These are phyloP conservation scores for Anadara kagoshimensis DNA, from an alignment of 1,140 invertebrate species.

Conservation along the genomic window DNA sequence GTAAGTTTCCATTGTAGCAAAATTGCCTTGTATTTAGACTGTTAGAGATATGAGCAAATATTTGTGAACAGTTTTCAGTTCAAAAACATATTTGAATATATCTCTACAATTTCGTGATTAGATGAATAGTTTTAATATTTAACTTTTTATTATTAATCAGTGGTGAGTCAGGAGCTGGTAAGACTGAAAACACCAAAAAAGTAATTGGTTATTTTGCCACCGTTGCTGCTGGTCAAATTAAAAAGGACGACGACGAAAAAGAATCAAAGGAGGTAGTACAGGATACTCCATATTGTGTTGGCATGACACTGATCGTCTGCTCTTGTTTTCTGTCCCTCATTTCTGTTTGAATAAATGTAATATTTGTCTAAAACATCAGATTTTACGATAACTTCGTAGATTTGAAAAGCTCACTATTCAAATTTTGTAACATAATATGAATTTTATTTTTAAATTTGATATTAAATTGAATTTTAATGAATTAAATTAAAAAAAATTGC, in stretches of 20 bases:
- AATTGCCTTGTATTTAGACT: too few relatives aligned
- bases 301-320: neutral
- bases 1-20: constrained; percentile 7
- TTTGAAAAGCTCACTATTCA: neutral
- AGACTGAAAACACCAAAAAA: constrained; percentile 99
- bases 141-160: constrained; percentile 81
- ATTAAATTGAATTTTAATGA: neutral
- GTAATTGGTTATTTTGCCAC: constrained; percentile 99
- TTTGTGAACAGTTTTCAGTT: too few relatives aligned
- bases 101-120: too few relatives aligned
- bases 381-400: neutral
- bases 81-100: too few relatives aligned
- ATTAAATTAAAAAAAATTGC: too few relatives aligned
- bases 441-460: neutral
- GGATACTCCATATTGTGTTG: constrained; percentile 3
- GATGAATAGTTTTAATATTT: too few relatives aligned
- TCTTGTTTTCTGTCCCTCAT: neutral
- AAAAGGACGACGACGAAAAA: constrained; percentile 45
- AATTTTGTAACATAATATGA: neutral
- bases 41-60: too few relatives aligned
- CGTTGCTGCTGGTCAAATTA: constrained; percentile 84
- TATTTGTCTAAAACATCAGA: neutral
- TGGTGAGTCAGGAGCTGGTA: constrained; percentile 98
- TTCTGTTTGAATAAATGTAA: neutral
- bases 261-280: constrained; percentile 74